phyloP scores from a whole-genome alignment of 2,113 vertebrate species.

The Siniperca chuatsi region DNA sequence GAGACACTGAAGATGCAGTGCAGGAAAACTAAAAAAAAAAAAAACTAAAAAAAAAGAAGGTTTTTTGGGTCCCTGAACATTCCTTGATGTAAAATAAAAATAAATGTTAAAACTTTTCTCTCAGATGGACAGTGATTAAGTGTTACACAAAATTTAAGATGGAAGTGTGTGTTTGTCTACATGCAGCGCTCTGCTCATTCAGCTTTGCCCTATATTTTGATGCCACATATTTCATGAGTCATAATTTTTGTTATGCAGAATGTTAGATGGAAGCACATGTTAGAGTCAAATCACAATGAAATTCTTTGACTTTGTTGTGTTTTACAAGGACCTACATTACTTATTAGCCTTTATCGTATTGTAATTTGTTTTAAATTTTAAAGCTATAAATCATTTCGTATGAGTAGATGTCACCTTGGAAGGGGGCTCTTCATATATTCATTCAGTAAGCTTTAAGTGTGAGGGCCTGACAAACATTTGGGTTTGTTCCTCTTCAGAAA shows the following conservation, averaged over 20 bases:
- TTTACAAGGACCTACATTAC: constrained; percentile 43
- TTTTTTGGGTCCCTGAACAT: constrained; percentile 65
- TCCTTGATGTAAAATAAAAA: constrained; percentile 73
- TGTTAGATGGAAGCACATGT: constrained; percentile 61
- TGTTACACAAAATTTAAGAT: constrained; percentile 55
- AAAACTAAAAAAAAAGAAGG: constrained; percentile 2
- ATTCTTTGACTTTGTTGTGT: constrained; percentile 18
- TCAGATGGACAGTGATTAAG: constrained; percentile 52
- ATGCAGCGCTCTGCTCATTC: constrained; percentile 34
- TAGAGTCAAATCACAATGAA: constrained; percentile 32
- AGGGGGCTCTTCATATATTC: constrained; percentile 54
- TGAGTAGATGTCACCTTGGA: constrained; percentile 36
- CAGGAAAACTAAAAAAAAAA: constrained; percentile 20
- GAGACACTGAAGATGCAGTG: constrained; percentile 58
- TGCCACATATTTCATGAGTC: constrained; percentile 26
- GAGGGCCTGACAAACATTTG: constrained; percentile 12
- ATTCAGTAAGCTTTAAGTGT: constrained; percentile 67
- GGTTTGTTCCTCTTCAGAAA: constrained; percentile 42
- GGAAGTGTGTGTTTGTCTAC: constrained; percentile 49
- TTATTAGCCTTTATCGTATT: constrained; percentile 11
- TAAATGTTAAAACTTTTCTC: constrained; percentile 67
- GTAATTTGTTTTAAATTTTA: constrained; percentile 10
- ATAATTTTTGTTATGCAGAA: constrained; percentile 28
- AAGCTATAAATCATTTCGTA: constrained; percentile 9
- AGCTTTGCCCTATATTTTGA: constrained; percentile 47